These are phyloP conservation scores for Ceratoteleas bidentatus DNA, from an alignment of 1,140 invertebrate species.

Conservation along the genomic window DNA sequence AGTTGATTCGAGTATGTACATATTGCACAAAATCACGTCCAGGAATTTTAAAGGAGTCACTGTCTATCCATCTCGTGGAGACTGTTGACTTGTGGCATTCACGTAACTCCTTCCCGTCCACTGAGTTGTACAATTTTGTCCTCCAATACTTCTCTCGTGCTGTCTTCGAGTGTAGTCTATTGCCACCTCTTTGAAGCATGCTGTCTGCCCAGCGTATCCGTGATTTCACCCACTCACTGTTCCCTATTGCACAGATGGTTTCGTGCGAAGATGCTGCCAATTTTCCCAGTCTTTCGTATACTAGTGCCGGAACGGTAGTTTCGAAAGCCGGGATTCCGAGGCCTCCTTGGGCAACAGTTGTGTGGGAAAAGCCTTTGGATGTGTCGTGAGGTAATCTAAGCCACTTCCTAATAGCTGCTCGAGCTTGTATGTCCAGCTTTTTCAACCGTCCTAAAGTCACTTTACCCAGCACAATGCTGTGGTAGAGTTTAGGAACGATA, in stretches of 20 bases:
- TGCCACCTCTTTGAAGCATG: too few relatives aligned
- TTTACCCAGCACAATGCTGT: neutral
- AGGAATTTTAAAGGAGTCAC: neutral
- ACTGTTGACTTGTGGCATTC: too few relatives aligned
- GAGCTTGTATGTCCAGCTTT: neutral
- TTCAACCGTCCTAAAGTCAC: neutral
- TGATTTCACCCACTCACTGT: too few relatives aligned
- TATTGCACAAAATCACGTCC: neutral
- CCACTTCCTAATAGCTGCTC: neutral
- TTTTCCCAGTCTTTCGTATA: neutral
- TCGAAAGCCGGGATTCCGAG: neutral
- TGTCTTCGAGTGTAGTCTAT: neutral
- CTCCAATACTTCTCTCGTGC: neutral
- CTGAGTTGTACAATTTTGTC: neutral
- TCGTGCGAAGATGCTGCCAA: neutral
- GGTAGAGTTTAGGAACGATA: neutral
- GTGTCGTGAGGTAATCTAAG: neutral
- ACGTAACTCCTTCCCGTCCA: neutral
- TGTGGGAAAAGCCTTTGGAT: conserved; percentile 1
- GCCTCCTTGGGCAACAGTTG: neutral
- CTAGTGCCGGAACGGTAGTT: neutral
- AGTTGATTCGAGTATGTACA: conserved; percentile 6
- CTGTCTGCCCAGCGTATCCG: too few relatives aligned
- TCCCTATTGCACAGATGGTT: neutral
- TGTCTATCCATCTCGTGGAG: too few relatives aligned